Evolutionary conservation across 1,140 invertebrate genomes (phyloP).

Genomic region (Andricus grossulariae): DNA sequence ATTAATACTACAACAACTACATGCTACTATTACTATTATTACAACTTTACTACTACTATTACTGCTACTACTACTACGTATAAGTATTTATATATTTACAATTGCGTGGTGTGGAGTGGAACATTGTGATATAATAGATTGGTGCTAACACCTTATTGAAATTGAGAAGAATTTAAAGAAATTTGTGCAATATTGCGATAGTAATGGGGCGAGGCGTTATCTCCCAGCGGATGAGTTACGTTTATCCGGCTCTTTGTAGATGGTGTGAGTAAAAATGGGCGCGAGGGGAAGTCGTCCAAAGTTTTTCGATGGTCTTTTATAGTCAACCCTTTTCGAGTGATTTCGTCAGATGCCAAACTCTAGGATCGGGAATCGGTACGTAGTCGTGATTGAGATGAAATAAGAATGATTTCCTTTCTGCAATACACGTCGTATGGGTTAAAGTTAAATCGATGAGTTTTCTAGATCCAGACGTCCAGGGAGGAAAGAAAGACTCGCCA

Average conservation of each 20-base stretch:
- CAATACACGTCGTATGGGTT: no score
- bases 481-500: no score
- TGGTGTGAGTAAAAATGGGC: slow-evolving; percentile 10
- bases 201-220: slow-evolving; percentile 64
- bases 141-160: slow-evolving; percentile 77
- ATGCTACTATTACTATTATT: slow-evolving; percentile 57
- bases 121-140: slow-evolving; percentile 78
- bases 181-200: slow-evolving; percentile 74
- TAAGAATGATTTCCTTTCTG: neutral
- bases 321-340: neutral
- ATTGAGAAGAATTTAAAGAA: slow-evolving; percentile 74
- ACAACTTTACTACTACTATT: slow-evolving; percentile 58
- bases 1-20: slow-evolving; percentile 56
- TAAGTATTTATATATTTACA: slow-evolving; percentile 76
- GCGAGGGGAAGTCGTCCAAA: slow-evolving; percentile 34
- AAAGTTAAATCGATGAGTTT: no score
- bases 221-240: slow-evolving; percentile 62
- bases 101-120: slow-evolving; percentile 76
- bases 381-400: neutral
- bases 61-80: slow-evolving; percentile 66
- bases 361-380: neutral
- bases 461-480: no score
- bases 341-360: slow-evolving; percentile 5
- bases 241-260: slow-evolving; percentile 44
- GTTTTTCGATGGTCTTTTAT: slow-evolving; percentile 12